Percentiles rank a stretch among this genome's conserved stretches.
Evolutionary conservation across 2,888 invertebrate species (phyloP).

Genomic region (Tetragonula carbonaria): DNA sequence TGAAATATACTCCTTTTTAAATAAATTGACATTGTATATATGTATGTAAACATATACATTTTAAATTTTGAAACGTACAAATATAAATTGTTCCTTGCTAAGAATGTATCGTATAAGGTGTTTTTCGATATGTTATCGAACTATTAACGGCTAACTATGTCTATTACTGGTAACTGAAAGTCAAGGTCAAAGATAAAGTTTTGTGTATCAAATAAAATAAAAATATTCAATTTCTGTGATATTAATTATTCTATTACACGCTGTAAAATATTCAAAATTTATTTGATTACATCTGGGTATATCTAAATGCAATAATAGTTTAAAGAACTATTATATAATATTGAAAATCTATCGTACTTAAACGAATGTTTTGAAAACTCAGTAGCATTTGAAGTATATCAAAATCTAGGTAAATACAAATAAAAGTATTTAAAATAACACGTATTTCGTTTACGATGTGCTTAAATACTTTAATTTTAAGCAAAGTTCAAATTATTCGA

Average conservation of each 20-base stretch:
- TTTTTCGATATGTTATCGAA: constrained; percentile 20
- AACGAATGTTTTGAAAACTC: background rate
- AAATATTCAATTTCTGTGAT: background rate
- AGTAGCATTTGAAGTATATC: background rate
- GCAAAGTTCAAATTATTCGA: no score
- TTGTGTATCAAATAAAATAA: background rate
- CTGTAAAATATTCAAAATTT: background rate
- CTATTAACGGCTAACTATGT: background rate
- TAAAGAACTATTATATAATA: background rate
- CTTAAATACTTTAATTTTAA: background rate
- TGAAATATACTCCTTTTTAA: constrained; percentile 4
- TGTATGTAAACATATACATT: no score
- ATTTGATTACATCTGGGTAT: background rate
- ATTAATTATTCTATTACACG: background rate
- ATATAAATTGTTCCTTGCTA: background rate
- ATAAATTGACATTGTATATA: background rate
- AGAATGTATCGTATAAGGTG: background rate
- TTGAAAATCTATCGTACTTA: background rate
- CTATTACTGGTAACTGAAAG: background rate
- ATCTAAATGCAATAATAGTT: background rate
- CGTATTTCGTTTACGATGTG: background rate
- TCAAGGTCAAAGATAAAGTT: constrained; percentile 5
- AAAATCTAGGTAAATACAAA: background rate
- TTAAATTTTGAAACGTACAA: background rate
- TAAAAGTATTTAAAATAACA: background rate